Evolutionary conservation across 2,113 vertebrate genomes (phyloP), one percentile per base, ranked within the genome.

Genomic region (Monarcha castaneiventris): DNA sequence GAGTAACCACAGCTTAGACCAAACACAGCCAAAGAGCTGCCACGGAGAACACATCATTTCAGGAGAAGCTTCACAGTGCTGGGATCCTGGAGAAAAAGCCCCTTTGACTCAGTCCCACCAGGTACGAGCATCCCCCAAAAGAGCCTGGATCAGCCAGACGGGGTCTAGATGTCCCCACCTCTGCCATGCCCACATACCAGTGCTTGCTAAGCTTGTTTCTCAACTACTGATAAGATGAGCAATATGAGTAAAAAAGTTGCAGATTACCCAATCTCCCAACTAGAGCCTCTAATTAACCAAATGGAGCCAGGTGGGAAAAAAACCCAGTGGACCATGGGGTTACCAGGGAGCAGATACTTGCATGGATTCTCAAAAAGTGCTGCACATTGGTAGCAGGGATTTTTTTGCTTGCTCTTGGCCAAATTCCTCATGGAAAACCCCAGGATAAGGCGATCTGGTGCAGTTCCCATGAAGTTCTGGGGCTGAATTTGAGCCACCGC

Each of bases 51-150:
- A 3, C 39, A 35, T 71, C 52, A 9, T 41, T 67, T 43, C 52
- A 84, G 68, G 35, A 55, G 37, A 94, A 55, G 35, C 41, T n/a
- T 33, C 20, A 21, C 37, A 67, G 52, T 48, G 29, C 68, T 1
- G 4, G 46, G 27, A 78, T 62, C 39, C 10, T 13, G 10, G 44
- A 87, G 77, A 20, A 75, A 79, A 87, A 87, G 12, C 13, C 5
- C 11, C 39, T 59, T 48, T 0, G 1, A 63, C 35, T 64, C 52
- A 63, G 26, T 41, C 26, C 76, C 72, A 69, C 9, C 25, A 49
- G 48, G 16, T 29, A 62, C 0, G 0, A 58, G 25, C 5, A 1
- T 21, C 13, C 37, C 11, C 16, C n/a, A 8, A 2, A 71, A 62
- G 12, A 51, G 10, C 46, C 43, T 55, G 43, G 10, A 5, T 55